Conservation (phyloP, 2,888 invertebrate genomes). For the Boloria selene region DNA sequence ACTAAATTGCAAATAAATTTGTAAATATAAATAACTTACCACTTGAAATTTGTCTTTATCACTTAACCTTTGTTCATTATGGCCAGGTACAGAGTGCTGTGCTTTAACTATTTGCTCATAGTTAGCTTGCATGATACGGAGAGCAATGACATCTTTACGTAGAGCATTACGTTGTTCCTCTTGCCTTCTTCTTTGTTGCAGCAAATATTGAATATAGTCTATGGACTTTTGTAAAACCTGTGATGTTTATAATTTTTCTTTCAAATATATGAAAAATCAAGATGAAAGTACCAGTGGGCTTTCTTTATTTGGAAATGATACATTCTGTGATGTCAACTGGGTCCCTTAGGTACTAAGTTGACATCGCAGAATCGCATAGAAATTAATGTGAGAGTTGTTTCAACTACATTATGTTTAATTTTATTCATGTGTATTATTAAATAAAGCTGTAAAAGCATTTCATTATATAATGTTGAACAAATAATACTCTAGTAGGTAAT, state of each 20-base stretch:
- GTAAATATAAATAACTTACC: constrained; percentile 80
- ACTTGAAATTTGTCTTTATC: constrained; percentile 98
- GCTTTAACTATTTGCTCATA: constrained; percentile 98
- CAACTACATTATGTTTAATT: no score
- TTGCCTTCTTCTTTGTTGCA: constrained; percentile 95
- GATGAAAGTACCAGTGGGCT: no score
- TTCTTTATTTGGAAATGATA: no score
- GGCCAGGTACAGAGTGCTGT: constrained; percentile 95
- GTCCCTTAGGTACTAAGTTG: no score
- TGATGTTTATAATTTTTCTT: constrained; percentile 37
- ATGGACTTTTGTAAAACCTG: constrained; percentile 95
- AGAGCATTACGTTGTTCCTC: constrained; percentile 96
- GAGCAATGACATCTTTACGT: constrained; percentile 95
- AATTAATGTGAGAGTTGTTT: no score
- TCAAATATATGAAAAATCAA: no score
- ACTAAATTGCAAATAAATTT: not conserved
- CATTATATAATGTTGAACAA: no score
- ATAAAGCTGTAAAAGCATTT: no score
- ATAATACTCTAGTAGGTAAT: no score
- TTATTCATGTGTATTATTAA: no score
- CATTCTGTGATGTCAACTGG: no score
- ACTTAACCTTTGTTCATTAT: constrained; percentile 93
- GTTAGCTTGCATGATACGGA: constrained; percentile 96
- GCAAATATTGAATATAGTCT: constrained; percentile 94
- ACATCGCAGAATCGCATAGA: no score